Base-by-base conservation (phyloP, 2,113 vertebrate genomes). In the Naja naja region DNA sequence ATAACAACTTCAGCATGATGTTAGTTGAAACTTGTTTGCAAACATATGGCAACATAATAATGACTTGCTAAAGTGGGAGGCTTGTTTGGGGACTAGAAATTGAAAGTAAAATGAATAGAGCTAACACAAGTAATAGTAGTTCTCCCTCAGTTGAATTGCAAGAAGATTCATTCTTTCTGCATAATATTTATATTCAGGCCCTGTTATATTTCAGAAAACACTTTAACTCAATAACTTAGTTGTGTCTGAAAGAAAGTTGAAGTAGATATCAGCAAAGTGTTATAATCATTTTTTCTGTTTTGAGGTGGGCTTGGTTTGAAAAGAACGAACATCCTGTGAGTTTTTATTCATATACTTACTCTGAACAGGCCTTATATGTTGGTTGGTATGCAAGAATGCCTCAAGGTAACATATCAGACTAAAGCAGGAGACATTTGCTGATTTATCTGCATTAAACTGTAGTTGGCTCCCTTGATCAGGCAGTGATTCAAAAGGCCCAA, bases 401-500 rank as follows among this genome's bases (percentile, higher is more conserved):
- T 47, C 54, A 1, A 54, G 93, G 87, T 88, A 86, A 20, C 14
- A 25, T 91, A 22, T 60, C 22, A 90, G 45, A 45, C 90, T 88
- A 92, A 93, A 54, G 16, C 93, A 23, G 90, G 45, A 0, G 3
- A 91, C 92, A 11, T 10, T 85, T 91, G 91, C 91, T 43, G 54
- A 47, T 90, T 0, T 88, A 1, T 43, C 20, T 30, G 54, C 92
- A 0, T 0, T 87, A 92, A 93, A 88, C 91, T 18, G 11, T 87
- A 49, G 12, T 6, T 87, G 47, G 85, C 12, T 30, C 10, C 85
- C 47, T 87, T 94, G 94, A 92, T 96, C 95, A 94, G 43, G 39
- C 86, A 90, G 93, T 88, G 90, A 93, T 88, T 89, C 1, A 20
- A 90, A 93, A 91, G 86, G 95, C 94, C 94, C 95, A 90, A 91